phyloP scores from a whole-genome alignment of 2,797 vertebrate species.

The Manis pentadactyla region DNA sequence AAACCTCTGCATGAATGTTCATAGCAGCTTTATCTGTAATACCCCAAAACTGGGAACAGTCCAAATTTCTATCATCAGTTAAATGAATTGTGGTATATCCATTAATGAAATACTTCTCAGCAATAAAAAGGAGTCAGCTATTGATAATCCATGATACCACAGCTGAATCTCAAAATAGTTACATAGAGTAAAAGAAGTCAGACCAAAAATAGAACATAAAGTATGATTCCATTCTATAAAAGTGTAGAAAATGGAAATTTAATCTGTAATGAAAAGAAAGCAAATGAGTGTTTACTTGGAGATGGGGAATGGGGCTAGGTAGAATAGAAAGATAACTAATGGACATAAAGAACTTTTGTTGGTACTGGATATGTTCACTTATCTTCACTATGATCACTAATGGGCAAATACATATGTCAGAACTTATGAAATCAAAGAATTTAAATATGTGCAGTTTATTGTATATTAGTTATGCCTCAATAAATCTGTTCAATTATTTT shows the following conservation, averaged over 20 bases:
- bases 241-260: neutral
- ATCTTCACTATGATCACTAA: neutral
- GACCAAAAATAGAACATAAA: neutral
- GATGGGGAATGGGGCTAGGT: neutral
- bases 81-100: neutral
- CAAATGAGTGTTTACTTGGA: neutral
- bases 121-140: neutral
- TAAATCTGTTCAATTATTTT: neutral
- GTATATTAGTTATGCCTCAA: neutral
- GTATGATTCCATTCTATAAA: neutral
- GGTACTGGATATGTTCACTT: neutral
- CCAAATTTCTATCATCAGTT: neutral
- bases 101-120: neutral
- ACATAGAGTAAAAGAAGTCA: neutral
- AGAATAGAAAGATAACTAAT: neutral
- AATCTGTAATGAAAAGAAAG: neutral
- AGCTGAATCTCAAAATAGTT: neutral
- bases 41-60: neutral
- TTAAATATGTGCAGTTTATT: neutral
- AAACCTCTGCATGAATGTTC: neutral
- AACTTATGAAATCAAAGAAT: neutral
- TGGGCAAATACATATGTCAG: neutral
- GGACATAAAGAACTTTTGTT: neutral
- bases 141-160: neutral
- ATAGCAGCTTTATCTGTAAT: neutral